These are phyloP conservation scores for Tenualosa ilisha DNA, from an alignment of 2,797 vertebrate genomes.

Conservation along the genomic window DNA sequence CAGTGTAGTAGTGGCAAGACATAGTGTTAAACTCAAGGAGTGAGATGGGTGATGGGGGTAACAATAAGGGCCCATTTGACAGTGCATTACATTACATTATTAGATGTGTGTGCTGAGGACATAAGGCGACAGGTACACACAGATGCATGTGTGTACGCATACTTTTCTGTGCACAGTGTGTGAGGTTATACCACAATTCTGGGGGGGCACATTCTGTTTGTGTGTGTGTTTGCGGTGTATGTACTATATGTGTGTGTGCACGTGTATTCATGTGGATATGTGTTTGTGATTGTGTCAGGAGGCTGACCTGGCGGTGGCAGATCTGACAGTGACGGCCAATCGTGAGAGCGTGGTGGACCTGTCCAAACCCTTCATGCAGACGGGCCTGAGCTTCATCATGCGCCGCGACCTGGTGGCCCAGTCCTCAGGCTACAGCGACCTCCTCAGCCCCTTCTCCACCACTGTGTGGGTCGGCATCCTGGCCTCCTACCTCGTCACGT, in stretches of 20 bases:
- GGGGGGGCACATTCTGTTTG: neutral
- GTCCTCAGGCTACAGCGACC: conserved; percentile 72
- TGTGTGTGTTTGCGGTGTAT: neutral
- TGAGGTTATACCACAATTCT: too few species aligned
- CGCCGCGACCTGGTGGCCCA: conserved; percentile 65
- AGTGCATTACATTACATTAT: too few species aligned
- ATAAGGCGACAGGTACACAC: too few species aligned
- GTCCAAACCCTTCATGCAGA: conserved; percentile 87
- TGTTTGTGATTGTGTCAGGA: conserved; percentile 68
- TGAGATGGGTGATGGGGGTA: too few species aligned
- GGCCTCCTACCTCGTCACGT: conserved; percentile 81
- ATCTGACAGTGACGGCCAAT: conserved; percentile 76
- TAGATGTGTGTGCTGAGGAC: too few species aligned
- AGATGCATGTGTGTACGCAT: too few species aligned
- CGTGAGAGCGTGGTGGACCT: conserved; percentile 80
- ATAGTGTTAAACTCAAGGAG: too few species aligned
- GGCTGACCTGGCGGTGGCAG: conserved; percentile 83
- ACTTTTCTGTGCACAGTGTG: too few species aligned
- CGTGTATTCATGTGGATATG: neutral
- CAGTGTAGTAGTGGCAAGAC: too few species aligned
- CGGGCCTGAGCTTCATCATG: conserved; percentile 82
- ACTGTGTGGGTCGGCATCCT: conserved; percentile 83
- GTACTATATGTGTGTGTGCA: neutral
- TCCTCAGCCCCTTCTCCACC: conserved; percentile 83
- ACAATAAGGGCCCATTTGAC: too few species aligned